These are phyloP conservation scores for Pedicia rivosa DNA, from an alignment of 2,888 invertebrate species.

Conservation along the genomic window DNA sequence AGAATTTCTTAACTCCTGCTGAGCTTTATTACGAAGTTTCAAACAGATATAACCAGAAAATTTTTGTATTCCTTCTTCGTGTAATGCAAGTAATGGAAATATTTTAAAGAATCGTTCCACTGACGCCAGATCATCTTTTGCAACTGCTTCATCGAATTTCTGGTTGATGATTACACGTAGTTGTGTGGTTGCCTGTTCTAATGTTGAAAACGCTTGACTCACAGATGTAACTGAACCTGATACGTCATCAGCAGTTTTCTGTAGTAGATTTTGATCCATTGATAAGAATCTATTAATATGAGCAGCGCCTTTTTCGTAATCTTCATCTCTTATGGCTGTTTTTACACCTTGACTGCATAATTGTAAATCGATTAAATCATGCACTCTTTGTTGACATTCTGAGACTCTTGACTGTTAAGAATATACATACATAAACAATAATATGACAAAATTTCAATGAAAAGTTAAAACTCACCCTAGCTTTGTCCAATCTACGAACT, in stretches of 20 bases:
- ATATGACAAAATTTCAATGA: slow-evolving; percentile 3
- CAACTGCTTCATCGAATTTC: slow-evolving; percentile 84
- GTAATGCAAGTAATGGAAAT: slow-evolving; percentile 85
- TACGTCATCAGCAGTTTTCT: slow-evolving; percentile 61
- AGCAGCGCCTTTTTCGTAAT: slow-evolving; percentile 90
- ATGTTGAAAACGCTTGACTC: slow-evolving; percentile 28
- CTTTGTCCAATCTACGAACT: slow-evolving; percentile 83
- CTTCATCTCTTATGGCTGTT: slow-evolving; percentile 81
- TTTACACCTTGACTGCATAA: slow-evolving; percentile 96
- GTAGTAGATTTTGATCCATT: slow-evolving; percentile 73
- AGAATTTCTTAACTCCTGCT: slow-evolving; percentile 53
- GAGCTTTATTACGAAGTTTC: slow-evolving; percentile 52
- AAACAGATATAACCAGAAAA: slow-evolving; percentile 75
- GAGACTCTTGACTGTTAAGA: slow-evolving; percentile 65
- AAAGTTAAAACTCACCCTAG: slow-evolving; percentile 59
- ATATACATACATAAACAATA: slow-evolving; percentile 1
- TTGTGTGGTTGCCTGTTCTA: slow-evolving; percentile 62
- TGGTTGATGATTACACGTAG: slow-evolving; percentile 47
- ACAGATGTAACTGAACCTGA: slow-evolving; percentile 35
- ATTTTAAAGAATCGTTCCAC: slow-evolving; percentile 94
- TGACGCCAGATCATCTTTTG: slow-evolving; percentile 70
- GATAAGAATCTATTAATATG: slow-evolving; percentile 88
- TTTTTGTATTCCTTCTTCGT: slow-evolving; percentile 74
- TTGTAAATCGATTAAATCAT: slow-evolving; percentile 87
- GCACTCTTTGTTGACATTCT: slow-evolving; percentile 85